A percentile compares a stretch with the other conserved stretches of the same genome.
These are phyloP conservation scores for Drosophila parthenogenetica DNA, from an alignment of 2,888 invertebrate species.

Conservation along the genomic window DNA sequence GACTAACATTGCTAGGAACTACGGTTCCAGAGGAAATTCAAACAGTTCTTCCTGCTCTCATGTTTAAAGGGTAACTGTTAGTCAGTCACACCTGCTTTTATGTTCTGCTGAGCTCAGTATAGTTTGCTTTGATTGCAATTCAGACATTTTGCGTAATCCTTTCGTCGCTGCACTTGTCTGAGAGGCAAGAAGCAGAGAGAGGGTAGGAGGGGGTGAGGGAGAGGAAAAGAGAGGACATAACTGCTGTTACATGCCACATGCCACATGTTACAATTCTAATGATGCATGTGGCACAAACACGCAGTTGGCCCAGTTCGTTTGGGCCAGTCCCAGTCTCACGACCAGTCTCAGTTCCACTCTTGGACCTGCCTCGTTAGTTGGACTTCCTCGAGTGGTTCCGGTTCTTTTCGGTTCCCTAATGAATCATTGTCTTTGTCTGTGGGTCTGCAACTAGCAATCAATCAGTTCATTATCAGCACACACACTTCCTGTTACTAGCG, in stretches of 20 bases:
- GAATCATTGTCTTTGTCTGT: conserved; percentile 24
- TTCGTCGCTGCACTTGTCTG: conserved; percentile 48
- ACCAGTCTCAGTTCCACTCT: not conserved
- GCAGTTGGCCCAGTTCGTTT: conserved; percentile 48
- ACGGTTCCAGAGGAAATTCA: not conserved
- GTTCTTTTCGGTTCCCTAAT: conserved; percentile 32
- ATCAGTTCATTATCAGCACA: conserved; percentile 1
- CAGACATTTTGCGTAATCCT: conserved; percentile 68
- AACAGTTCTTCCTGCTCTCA: too few species aligned
- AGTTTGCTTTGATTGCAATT: conserved; percentile 32
- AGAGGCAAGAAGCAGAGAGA: not conserved
- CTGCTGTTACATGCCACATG: conserved; percentile 8
- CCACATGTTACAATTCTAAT: conserved; percentile 69
- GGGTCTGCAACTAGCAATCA: conserved; percentile 15
- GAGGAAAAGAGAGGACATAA: too few species aligned
- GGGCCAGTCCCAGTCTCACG: conserved; percentile 21
- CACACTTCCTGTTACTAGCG: conserved; percentile 23
- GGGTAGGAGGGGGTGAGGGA: not conserved
- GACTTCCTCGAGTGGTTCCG: conserved; percentile 42
- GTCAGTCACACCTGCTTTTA: not conserved
- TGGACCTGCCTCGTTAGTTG: conserved; percentile 30
- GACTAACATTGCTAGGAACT: not conserved
- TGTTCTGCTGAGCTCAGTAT: not conserved
- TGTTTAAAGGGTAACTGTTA: conserved; percentile 12
- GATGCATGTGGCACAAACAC: conserved; percentile 70